Percentiles rank a stretch among this genome's conserved stretches.
Conservation (phyloP, 64 coral and sea anemone genomes). For the Astreopora myriophthalma region DNA sequence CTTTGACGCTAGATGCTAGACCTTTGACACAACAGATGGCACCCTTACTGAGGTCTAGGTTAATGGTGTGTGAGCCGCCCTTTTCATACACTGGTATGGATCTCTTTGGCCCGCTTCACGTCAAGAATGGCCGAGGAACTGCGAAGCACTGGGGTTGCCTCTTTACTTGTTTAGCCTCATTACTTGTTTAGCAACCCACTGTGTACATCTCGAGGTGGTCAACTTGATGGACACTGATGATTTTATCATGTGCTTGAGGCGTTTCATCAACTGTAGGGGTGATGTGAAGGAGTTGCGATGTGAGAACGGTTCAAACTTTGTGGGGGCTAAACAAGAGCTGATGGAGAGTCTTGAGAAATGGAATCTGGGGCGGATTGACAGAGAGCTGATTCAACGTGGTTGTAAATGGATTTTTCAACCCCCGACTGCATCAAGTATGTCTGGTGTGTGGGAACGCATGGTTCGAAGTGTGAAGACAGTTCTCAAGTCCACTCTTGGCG, state of each 20-base stretch:
- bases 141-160: constrained; percentile 49
- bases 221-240: constrained; percentile 44
- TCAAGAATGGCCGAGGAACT: constrained; percentile 49
- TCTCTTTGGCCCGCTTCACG: constrained; percentile 29
- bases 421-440: constrained; percentile 47
- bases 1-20: background rate
- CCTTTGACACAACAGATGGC: constrained; percentile 56
- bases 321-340: constrained; percentile 13
- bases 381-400: too few relatives aligned
- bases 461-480: background rate
- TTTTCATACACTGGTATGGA: constrained; percentile 49
- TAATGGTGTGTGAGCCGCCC: constrained; percentile 21
- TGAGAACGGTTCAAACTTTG: constrained; percentile 51
- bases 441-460: background rate
- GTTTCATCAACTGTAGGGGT: constrained; percentile 48
- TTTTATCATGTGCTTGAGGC: constrained; percentile 49
- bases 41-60: background rate
- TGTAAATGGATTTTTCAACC: constrained; percentile 61
- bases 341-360: too few relatives aligned
- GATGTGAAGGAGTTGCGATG: constrained; percentile 25
- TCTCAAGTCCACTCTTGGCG: constrained; percentile 4
- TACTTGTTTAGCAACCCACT: constrained; percentile 31
- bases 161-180: too few relatives aligned
- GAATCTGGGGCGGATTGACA: too few relatives aligned
- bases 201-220: constrained; percentile 61